phyloP scores from a whole-genome alignment of 2,888 invertebrate genomes.

The Ferdinandea cuprea region DNA sequence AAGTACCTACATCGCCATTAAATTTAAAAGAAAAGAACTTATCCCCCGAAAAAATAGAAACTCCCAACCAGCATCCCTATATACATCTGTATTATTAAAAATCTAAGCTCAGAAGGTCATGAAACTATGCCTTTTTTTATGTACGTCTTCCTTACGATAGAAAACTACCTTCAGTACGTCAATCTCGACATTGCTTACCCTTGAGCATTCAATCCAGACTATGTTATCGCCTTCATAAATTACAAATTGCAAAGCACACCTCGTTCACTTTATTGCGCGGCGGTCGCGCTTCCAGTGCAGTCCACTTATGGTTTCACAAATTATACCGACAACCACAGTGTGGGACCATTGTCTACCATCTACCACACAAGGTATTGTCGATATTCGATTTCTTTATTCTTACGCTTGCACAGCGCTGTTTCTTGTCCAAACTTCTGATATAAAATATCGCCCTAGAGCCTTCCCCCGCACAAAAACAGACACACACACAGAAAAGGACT shows the following conservation, averaged over 20 bases:
- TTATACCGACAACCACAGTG: slow-evolving; percentile 40
- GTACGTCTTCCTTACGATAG: not conserved
- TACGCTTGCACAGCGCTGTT: not conserved
- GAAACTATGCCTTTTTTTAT: too few relatives aligned
- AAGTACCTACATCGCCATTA: too few relatives aligned
- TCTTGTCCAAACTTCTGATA: not conserved
- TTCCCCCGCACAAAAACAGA: slow-evolving; percentile 15
- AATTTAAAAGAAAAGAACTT: too few relatives aligned
- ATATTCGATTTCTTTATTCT: slow-evolving; percentile 63
- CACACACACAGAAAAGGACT: slow-evolving; percentile 3
- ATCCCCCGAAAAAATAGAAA: too few relatives aligned
- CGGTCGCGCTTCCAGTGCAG: slow-evolving; percentile 12
- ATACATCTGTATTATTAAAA: too few relatives aligned
- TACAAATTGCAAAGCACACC: slow-evolving; percentile 23
- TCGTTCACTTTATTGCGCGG: slow-evolving; percentile 21
- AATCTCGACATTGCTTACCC: slow-evolving; percentile 51
- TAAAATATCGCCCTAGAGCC: slow-evolving; percentile 3
- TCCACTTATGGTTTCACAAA: slow-evolving; percentile 31
- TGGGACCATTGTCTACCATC: slow-evolving; percentile 58
- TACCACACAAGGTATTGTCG: slow-evolving; percentile 63
- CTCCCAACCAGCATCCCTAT: too few relatives aligned
- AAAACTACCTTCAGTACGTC: slow-evolving; percentile 9
- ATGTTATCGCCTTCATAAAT: slow-evolving; percentile 36
- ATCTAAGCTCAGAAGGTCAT: too few relatives aligned
- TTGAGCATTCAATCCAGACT: slow-evolving; percentile 52